These are phyloP conservation scores for Batillaria attramentaria DNA, from an alignment of 1,140 invertebrate species.

Conservation along the genomic window DNA sequence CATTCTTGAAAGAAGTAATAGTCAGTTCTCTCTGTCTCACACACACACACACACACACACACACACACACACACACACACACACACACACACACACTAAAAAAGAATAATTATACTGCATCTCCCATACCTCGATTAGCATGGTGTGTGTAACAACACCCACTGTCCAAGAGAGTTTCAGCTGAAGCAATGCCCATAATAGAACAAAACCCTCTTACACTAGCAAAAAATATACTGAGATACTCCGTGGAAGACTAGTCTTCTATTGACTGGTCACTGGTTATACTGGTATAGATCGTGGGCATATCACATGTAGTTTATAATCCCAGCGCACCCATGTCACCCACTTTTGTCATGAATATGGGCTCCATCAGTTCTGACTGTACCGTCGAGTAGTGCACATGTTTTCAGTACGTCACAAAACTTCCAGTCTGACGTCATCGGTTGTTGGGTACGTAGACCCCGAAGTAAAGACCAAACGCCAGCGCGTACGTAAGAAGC, in stretches of 20 bases:
- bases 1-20: background rate
- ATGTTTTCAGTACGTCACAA: background rate
- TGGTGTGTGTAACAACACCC: no score
- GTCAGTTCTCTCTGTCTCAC: background rate
- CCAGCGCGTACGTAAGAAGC: conserved; percentile 57
- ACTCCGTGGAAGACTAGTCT: background rate
- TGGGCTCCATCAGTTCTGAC: background rate
- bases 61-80: background rate
- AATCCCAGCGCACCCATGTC: background rate
- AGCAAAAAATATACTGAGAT: background rate
- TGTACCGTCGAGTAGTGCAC: background rate
- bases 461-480: conserved; percentile 58
- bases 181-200: background rate
- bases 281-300: background rate
- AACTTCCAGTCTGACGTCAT: background rate
- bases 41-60: background rate
- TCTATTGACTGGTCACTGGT: background rate
- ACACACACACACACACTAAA: background rate
- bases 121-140: no score
- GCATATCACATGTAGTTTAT: background rate
- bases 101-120: no score
- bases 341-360: background rate
- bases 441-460: conserved; percentile 29
- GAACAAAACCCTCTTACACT: background rate
- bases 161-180: no score